Evolutionary conservation across 2,113 vertebrate genomes (phyloP).

Genomic region (Eptesicus fuscus): DNA sequence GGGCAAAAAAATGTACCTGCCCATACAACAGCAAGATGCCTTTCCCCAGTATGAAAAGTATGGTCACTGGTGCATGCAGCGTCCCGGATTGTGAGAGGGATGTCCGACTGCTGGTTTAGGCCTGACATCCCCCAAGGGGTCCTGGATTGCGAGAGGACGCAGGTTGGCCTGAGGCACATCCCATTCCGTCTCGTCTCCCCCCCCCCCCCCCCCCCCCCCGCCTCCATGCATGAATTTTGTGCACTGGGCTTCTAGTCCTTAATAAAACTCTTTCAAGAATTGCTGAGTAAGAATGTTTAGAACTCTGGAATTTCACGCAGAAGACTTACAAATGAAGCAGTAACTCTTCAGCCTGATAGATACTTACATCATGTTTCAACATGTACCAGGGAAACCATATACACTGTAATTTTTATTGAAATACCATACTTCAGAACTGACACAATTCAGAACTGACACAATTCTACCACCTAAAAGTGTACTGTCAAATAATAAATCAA

Average conservation of each 20-base stretch:
- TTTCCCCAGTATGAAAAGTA: too few relatives aligned
- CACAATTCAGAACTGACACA: conserved; percentile 47
- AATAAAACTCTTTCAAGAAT: not conserved
- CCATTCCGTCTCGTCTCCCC: too few relatives aligned
- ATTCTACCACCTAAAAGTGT: not conserved
- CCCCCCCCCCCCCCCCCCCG: too few relatives aligned
- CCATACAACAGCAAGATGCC: too few relatives aligned
- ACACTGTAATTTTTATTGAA: conserved; percentile 34
- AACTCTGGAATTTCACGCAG: not conserved
- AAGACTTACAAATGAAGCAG: not conserved
- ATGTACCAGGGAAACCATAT: not conserved
- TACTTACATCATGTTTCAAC: not conserved
- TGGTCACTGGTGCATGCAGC: too few relatives aligned
- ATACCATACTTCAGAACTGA: conserved; percentile 22
- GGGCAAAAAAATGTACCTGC: too few relatives aligned
- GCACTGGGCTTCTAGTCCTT: not conserved
- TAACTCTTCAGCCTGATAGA: not conserved
- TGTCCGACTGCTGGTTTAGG: too few relatives aligned
- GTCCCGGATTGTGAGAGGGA: too few relatives aligned
- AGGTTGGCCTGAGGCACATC: too few relatives aligned
- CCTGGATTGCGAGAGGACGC: too few relatives aligned
- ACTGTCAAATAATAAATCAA: conserved; percentile 45
- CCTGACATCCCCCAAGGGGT: too few relatives aligned
- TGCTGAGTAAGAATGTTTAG: not conserved
- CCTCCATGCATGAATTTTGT: too few relatives aligned